Evolutionary conservation across 2,888 invertebrate genomes (phyloP).

Genomic region (Plemyria rubiginata): DNA sequence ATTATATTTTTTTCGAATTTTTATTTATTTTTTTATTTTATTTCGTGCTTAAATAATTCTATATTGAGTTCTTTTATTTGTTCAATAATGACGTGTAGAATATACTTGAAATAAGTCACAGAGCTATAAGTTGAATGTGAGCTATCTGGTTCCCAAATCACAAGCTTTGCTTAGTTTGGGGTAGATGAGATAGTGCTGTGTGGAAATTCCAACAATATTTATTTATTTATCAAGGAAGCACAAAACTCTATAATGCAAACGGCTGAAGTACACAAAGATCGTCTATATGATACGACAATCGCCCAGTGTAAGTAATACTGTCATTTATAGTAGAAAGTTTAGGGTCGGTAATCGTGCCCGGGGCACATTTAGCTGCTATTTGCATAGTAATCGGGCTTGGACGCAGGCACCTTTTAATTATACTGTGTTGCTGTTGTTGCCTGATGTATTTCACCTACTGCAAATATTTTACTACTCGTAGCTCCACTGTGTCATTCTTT

Average conservation of each 20-base stretch:
- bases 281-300: conserved; percentile 27
- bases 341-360: conserved; percentile 58
- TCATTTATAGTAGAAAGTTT: conserved; percentile 41
- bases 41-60: too few species aligned
- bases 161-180: too few species aligned
- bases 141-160: too few species aligned
- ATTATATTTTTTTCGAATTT: too few species aligned
- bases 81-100: too few species aligned
- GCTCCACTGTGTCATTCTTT: neutral
- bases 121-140: too few species aligned
- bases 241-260: conserved; percentile 1
- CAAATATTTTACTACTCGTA: neutral
- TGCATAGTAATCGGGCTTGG: conserved; percentile 73
- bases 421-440: conserved; percentile 43
- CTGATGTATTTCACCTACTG: conserved; percentile 21
- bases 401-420: conserved; percentile 71
- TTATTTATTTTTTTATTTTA: too few species aligned
- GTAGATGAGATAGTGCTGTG: too few species aligned
- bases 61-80: too few species aligned
- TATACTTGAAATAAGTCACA: too few species aligned
- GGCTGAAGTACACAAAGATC: conserved; percentile 22
- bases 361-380: conserved; percentile 67
- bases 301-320: conserved; percentile 39
- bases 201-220: too few species aligned
- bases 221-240: neutral